Conservation (phyloP, 2,113 vertebrate species). For the Pandion haliaetus region DNA sequence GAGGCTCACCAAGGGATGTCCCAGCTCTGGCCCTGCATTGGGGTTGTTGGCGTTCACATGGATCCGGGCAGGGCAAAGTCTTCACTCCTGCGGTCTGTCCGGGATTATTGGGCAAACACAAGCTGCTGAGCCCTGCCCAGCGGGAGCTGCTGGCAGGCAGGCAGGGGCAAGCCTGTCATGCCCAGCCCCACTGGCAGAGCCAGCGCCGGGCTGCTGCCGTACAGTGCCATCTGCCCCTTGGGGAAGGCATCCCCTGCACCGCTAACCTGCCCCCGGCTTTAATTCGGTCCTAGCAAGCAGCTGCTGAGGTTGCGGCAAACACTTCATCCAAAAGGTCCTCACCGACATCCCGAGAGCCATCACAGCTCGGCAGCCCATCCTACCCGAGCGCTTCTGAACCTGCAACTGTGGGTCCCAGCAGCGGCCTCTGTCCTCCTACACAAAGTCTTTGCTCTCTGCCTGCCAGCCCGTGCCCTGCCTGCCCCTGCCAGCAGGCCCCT, state of each 20-base stretch:
- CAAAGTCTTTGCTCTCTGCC: neutral
- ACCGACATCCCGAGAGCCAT: neutral
- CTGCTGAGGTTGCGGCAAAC: neutral
- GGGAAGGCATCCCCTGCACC: neutral
- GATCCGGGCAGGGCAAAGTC: neutral
- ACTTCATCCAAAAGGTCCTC: neutral
- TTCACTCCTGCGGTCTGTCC: fast-evolving
- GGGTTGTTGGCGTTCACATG: fast-evolving
- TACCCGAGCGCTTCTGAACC: fast-evolving
- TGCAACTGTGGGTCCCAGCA: fast-evolving
- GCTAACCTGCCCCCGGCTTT: neutral
- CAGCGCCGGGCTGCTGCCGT: neutral
- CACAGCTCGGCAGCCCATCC: fast-evolving
- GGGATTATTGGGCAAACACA: neutral
- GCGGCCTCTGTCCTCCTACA: neutral
- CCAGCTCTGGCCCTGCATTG: fast-evolving
- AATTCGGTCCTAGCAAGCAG: neutral
- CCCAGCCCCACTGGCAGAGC: neutral
- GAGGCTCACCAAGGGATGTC: neutral
- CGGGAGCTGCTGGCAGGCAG: neutral
- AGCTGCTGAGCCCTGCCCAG: neutral
- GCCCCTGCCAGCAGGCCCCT: neutral
- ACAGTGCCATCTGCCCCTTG: neutral
- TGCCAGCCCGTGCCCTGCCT: neutral
- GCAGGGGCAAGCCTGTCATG: neutral